Percentiles rank a stretch among this genome's conserved stretches.
phyloP scores from a whole-genome alignment of 2,797 vertebrate genomes.

The Ptychobarbus kaznakovi region DNA sequence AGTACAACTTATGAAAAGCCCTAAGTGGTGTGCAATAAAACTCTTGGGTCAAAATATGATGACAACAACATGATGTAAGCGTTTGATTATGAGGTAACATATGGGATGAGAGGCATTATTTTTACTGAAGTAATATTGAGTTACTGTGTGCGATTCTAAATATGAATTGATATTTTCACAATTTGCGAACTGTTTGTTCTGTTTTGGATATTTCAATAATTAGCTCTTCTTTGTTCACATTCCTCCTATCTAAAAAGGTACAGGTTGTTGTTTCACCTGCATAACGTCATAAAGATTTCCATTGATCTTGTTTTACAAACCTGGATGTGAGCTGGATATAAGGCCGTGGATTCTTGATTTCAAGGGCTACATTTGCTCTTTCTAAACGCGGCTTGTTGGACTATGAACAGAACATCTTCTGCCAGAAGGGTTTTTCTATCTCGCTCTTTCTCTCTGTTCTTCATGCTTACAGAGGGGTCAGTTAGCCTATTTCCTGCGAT shows the following conservation, averaged over 20 bases:
- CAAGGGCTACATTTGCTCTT: slow-evolving; percentile 48
- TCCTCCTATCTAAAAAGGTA: slow-evolving; percentile 16
- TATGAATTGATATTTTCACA: slow-evolving; percentile 42
- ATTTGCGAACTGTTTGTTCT: slow-evolving; percentile 7
- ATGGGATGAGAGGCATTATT: slow-evolving; percentile 45
- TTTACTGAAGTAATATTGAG: slow-evolving; percentile 21
- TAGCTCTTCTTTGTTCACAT: slow-evolving; percentile 8
- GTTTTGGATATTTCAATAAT: slow-evolving; percentile 25
- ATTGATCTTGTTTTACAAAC: background rate
- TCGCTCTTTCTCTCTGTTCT: slow-evolving; percentile 14
- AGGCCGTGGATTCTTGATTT: slow-evolving; percentile 6
- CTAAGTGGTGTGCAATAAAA: slow-evolving; percentile 35
- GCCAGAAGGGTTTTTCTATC: slow-evolving; percentile 30
- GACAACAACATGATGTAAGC: background rate
- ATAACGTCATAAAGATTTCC: background rate
- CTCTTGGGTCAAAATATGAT: background rate
- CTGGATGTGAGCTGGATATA: background rate
- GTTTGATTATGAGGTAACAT: slow-evolving; percentile 15
- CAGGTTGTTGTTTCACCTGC: background rate
- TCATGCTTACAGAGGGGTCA: slow-evolving; percentile 13
- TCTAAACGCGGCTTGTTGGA: slow-evolving; percentile 37
- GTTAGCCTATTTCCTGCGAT: slow-evolving; percentile 9
- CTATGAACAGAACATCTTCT: slow-evolving; percentile 17
- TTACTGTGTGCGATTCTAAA: slow-evolving; percentile 23
- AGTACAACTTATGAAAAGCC: background rate